A percentile compares a stretch with the other conserved stretches of the same genome.
Conservation (phyloP, 2,113 vertebrate genomes). For the Poecilia latipinna region DNA sequence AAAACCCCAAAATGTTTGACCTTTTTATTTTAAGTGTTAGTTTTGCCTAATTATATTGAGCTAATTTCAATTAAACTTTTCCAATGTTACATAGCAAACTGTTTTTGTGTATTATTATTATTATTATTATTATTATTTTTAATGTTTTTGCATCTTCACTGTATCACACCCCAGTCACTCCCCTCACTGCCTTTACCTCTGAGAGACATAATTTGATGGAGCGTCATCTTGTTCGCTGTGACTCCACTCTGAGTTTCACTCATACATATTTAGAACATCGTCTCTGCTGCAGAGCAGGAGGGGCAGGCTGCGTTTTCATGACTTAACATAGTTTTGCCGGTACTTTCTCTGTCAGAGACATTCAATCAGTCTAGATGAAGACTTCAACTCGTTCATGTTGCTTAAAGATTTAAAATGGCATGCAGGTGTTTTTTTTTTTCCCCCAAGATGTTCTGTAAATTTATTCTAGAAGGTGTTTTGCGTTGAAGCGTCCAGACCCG, state of each 20-base stretch:
- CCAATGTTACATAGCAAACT: neutral
- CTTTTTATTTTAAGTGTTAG: too few relatives aligned
- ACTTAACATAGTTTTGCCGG: neutral
- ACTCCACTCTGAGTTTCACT: constrained; percentile 9
- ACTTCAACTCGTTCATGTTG: neutral
- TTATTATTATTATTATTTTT: neutral
- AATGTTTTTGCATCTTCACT: neutral
- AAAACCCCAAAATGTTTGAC: too few relatives aligned
- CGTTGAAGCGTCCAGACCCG: constrained; percentile 12
- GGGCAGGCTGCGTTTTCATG: constrained; percentile 9
- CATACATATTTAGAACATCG: constrained; percentile 56
- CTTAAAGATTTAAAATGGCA: neutral
- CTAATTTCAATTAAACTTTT: neutral
- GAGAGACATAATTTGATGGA: constrained; percentile 11
- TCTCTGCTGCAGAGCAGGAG: constrained; percentile 28
- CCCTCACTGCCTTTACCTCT: constrained; percentile 9
- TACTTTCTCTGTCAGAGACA: neutral
- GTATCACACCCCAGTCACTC: neutral
- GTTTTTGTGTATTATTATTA: neutral
- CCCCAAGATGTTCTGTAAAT: neutral
- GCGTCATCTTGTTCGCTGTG: constrained; percentile 29
- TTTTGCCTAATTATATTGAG: neutral
- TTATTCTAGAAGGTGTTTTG: neutral
- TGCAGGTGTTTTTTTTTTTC: neutral
- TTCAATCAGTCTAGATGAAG: neutral